Base-by-base conservation (phyloP, 2,888 invertebrate species). In the Magallana nippona region DNA sequence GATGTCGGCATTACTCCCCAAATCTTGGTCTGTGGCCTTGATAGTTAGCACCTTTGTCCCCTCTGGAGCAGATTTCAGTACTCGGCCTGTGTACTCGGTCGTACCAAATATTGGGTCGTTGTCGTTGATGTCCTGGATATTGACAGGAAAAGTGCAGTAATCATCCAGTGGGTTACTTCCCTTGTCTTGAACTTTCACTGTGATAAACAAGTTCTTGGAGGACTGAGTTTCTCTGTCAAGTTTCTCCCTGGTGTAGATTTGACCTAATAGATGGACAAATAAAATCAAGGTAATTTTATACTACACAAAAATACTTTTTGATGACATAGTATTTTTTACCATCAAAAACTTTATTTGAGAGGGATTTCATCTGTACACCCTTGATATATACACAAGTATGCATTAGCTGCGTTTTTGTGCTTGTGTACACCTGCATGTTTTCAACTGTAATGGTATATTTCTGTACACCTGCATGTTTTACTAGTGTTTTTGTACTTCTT, bases 131-230 rank as follows among this genome's bases (percentile, higher is more conserved):
- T 92, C 92, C 11, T 44, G 57, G 19, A 93, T 89, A 13, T 84
- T 82, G 10, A 93, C 89, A 10, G 90, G 86, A 94, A 99, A 99
- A 3, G 99, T 98, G 94, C 99, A 99, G 88, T 98, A 98, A 57
- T 99, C 99, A 94, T 99, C 98, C 89, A 99, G 94, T 0, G 98
- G 98, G 1, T 98, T 98, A 94, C 98, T 98, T 22, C 99, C 99
- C 94, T 98, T 97, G 96, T 99, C 99, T 0, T 98, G 98, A 1
- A 99, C 99, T 95, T 98, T 98, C 0, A 99, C 98, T 0, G 98
- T 99, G 5, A 94, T 89, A 17, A 91, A 88, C 55, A 89, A 87
- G 22, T 87, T 89, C 13, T 87, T 87, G 1, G 84, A 83, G 13
- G 22, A 78, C 19, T 89, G 83, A 0, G 84, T 87, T 86, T 99